Base-by-base conservation (phyloP, 2,797 vertebrate genomes). In the Cirrhinus mrigala region DNA sequence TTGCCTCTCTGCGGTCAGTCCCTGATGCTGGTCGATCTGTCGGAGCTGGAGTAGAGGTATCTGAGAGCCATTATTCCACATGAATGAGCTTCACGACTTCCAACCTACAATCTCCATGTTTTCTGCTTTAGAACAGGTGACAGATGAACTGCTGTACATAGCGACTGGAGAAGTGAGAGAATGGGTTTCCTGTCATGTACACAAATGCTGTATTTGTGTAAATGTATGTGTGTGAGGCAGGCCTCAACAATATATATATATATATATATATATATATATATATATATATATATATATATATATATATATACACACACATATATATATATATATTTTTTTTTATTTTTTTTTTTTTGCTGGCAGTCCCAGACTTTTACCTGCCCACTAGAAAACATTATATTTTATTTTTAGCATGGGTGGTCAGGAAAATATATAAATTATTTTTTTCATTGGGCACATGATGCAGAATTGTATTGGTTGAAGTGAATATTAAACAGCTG, bases 21-120 rank as follows among this genome's bases (percentile, higher is more conserved):
- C 29, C 22, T 80, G 44, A 80, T 16, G 76, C 66, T 62, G 83
- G 83, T 79, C 68, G 52, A 70, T 77, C 74, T 69, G 37, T 24
- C 37, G 9, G 83, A 71, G 64, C 54, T 77, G 33, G 62, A 79
- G 73, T 64, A 54, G 76, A 78, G 37, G 68, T 84, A 81, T 77
- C 75, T 46, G 78, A 68, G 40, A 88, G 44, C 79, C 79, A 77
- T 66, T 81, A 70, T 85, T 85, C 82, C 82, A 78, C 75, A 66
- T 24, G 29, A 86, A 83, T 71, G 58, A 79, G 82, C 81, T 82
- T 73, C 54, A 69, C 10, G 68, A 46, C 69, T 81, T 56, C 81
- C 52, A 83, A 64, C 52, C 83, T 73, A 73, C 84, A 85, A 52
- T 85, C 77, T 73, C 56, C 68, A 79, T 85, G 84, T 80, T 80